Evolutionary conservation across 1,140 invertebrate species (phyloP).

Genomic region (Drosophila saltans): DNA sequence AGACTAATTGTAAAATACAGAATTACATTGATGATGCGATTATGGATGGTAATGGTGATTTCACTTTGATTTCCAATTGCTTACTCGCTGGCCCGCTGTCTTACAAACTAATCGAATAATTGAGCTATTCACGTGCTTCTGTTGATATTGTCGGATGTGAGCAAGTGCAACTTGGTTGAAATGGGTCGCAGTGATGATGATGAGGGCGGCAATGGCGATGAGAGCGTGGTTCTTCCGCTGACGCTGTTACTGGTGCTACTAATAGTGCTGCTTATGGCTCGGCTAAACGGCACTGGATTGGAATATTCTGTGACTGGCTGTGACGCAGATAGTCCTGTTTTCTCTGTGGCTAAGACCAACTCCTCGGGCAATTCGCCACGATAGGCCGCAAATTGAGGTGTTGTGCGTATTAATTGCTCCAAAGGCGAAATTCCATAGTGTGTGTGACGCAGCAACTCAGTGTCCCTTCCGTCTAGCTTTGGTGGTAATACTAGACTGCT

Average conservation of each 20-base stretch:
- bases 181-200: slow-evolving; percentile 70
- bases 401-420: slow-evolving; percentile 85
- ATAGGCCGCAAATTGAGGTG: slow-evolving; percentile 89
- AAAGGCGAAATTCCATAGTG: slow-evolving; percentile 85
- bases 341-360: slow-evolving; percentile 50
- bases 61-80: slow-evolving; percentile 40
- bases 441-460: slow-evolving; percentile 78
- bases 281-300: slow-evolving; percentile 37
- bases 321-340: slow-evolving; percentile 18
- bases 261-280: slow-evolving; percentile 24
- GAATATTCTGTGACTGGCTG: slow-evolving; percentile 48
- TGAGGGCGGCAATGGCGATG: slow-evolving; percentile 48
- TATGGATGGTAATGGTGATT: slow-evolving; percentile 45
- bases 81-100: slow-evolving; percentile 51
- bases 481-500: slow-evolving; percentile 85
- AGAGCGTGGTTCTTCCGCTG: slow-evolving; percentile 4
- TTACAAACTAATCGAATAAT: slow-evolving; percentile 59
- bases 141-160: slow-evolving; percentile 51
- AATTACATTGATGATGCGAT: slow-evolving; percentile 49
- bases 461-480: slow-evolving; percentile 83
- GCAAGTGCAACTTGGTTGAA: slow-evolving; percentile 75
- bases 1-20: slow-evolving; percentile 53
- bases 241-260: slow-evolving; percentile 31
- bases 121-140: slow-evolving; percentile 62
- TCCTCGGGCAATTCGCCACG: slow-evolving; percentile 87